These are phyloP conservation scores for Lepus oiostolus DNA, from an alignment of 2,797 vertebrate genomes.

Conservation along the genomic window DNA sequence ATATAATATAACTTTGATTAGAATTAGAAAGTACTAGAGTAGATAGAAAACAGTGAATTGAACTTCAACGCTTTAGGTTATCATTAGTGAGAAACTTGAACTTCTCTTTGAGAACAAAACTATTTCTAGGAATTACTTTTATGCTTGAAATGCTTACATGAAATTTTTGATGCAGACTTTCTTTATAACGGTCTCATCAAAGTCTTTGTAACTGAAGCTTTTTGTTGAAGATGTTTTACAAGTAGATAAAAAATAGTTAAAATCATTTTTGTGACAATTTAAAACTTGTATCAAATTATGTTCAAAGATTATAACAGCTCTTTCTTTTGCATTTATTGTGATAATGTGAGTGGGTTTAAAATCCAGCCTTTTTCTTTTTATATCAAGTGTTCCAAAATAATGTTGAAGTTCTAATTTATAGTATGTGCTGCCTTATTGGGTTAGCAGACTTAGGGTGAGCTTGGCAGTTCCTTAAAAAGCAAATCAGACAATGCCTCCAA, in stretches of 20 bases:
- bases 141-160: conserved; percentile 34
- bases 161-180: conserved; percentile 60
- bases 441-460: background rate
- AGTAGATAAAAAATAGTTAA: conserved; percentile 67
- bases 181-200: conserved; percentile 36
- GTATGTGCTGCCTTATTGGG: conserved; percentile 21
- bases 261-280: conserved; percentile 57
- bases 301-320: conserved; percentile 39
- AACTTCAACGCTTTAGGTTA: background rate
- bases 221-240: background rate
- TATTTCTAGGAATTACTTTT: conserved; percentile 20
- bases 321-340: conserved; percentile 65
- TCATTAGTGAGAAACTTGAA: conserved; percentile 50
- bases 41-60: conserved; percentile 44
- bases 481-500: background rate
- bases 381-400: conserved; percentile 63
- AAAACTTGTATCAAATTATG: conserved; percentile 58
- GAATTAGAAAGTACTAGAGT: background rate
- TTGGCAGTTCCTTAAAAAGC: background rate
- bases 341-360: conserved; percentile 64
- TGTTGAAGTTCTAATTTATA: conserved; percentile 39
- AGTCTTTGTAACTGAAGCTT: conserved; percentile 1
- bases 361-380: conserved; percentile 43
- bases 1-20: background rate
- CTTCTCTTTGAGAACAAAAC: background rate